These are phyloP conservation scores for Etheostoma perlongum DNA, from an alignment of 2,797 vertebrate species.

Conservation along the genomic window DNA sequence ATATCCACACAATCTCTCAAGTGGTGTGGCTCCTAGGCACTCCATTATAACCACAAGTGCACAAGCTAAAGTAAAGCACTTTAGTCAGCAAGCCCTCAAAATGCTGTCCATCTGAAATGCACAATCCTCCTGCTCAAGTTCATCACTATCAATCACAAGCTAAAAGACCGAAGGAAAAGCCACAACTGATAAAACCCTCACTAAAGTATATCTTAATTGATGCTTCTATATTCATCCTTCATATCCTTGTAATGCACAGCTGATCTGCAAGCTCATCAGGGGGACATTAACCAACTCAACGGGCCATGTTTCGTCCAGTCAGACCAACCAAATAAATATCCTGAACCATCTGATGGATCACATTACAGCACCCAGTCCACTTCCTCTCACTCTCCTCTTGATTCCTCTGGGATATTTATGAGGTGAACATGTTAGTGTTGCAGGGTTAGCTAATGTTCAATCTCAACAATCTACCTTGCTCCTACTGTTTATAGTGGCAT, in stretches of 20 bases:
- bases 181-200: conserved; percentile 67
- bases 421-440: conserved; percentile 45
- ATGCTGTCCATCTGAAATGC: conserved; percentile 72
- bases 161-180: conserved; percentile 60
- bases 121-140: conserved; percentile 64
- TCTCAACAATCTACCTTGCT: conserved; percentile 6
- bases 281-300: conserved; percentile 75
- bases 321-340: conserved; percentile 60
- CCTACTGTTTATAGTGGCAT: background rate
- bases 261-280: conserved; percentile 72
- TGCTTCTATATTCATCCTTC: conserved; percentile 62
- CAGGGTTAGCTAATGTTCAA: background rate
- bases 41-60: conserved; percentile 76
- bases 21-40: conserved; percentile 70
- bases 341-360: conserved; percentile 37
- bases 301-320: conserved; percentile 49
- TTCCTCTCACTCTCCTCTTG: conserved; percentile 36
- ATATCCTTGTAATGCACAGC: conserved; percentile 53
- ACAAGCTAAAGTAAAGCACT: conserved; percentile 68
- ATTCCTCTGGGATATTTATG: conserved; percentile 39
- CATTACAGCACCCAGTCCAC: conserved; percentile 48
- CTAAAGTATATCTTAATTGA: conserved; percentile 76
- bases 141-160: conserved; percentile 73
- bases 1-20: conserved; percentile 73
- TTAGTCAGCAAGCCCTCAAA: conserved; percentile 65